A percentile compares a stretch with the other conserved stretches of the same genome.
Evolutionary conservation across 2,888 invertebrate genomes (phyloP).

Genomic region (Ophraella communa): DNA sequence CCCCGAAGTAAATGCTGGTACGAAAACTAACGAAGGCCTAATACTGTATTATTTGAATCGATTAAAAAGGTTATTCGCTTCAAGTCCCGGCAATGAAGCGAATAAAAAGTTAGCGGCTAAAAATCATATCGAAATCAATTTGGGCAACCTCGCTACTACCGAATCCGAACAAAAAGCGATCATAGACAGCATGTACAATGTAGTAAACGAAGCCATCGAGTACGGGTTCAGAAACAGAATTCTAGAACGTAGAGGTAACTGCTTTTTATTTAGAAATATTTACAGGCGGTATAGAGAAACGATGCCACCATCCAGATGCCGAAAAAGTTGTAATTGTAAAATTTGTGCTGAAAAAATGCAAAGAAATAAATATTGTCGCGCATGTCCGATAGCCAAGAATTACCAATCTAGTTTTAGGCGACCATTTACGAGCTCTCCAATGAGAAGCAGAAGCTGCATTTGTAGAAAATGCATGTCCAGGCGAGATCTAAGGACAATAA

Average conservation of each 20-base stretch:
- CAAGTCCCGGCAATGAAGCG: conserved; percentile 21
- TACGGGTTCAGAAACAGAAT: conserved; percentile 48
- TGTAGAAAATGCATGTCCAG: conserved; percentile 24
- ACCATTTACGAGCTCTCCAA: not conserved
- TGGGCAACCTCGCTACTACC: conserved; percentile 29
- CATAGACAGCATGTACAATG: conserved; percentile 37
- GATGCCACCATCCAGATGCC: conserved; percentile 30
- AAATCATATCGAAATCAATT: conserved; percentile 10
- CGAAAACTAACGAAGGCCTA: conserved; percentile 43
- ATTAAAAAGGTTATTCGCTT: conserved; percentile 41
- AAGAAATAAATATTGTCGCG: not conserved
- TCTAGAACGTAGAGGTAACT: conserved; percentile 45
- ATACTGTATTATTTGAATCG: conserved; percentile 45
- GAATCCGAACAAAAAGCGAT: conserved; percentile 16
- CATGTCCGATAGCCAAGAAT: not conserved
- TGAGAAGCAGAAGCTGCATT: conserved; percentile 16
- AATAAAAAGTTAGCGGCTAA: not conserved
- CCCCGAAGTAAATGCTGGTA: not conserved
- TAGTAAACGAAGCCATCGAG: conserved; percentile 46
- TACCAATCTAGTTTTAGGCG: not conserved
- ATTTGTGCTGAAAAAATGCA: conserved; percentile 11
- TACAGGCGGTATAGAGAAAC: conserved; percentile 22
- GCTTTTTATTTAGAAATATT: conserved; percentile 40
- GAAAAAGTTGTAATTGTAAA: conserved; percentile 21
- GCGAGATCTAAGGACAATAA: conserved; percentile 11